These are phyloP conservation scores for Hemicordylus capensis DNA, from an alignment of 2,113 vertebrate genomes.

Conservation along the genomic window DNA sequence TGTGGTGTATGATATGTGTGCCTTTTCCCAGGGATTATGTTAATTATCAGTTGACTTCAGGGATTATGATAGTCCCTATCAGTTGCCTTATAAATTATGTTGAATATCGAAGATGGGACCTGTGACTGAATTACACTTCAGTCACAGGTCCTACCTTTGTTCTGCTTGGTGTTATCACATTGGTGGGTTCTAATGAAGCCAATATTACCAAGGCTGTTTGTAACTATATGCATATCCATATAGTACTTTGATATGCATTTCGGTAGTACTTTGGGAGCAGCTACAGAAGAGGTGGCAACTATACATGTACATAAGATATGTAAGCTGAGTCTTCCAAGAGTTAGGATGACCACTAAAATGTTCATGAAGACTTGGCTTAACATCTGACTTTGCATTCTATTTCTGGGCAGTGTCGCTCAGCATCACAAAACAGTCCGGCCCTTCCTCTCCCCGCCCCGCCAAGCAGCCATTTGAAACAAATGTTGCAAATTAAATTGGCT, in stretches of 20 bases:
- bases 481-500: slow-evolving; percentile 22
- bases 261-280: not conserved
- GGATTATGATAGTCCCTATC: too few relatives aligned
- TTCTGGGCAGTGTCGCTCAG: not conserved
- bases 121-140: not conserved
- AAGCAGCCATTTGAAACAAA: not conserved
- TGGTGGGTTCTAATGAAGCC: not conserved
- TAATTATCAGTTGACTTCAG: not conserved
- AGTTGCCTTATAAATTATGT: too few relatives aligned
- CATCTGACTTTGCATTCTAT: not conserved
- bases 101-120: too few relatives aligned
- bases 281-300: not conserved
- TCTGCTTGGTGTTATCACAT: not conserved
- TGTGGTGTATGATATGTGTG: not conserved
- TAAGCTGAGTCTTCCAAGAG: not conserved
- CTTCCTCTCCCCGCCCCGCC: not conserved
- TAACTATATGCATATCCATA: not conserved
- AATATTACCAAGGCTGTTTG: not conserved
- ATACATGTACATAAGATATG: not conserved
- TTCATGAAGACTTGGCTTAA: not conserved
- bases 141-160: not conserved
- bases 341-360: not conserved
- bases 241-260: too few relatives aligned
- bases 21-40: not conserved
- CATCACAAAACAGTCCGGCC: not conserved